A percentile compares a stretch with the other conserved stretches of the same genome.
Conservation (phyloP, 2,797 vertebrate species). For the Clarias laeviceps region DNA sequence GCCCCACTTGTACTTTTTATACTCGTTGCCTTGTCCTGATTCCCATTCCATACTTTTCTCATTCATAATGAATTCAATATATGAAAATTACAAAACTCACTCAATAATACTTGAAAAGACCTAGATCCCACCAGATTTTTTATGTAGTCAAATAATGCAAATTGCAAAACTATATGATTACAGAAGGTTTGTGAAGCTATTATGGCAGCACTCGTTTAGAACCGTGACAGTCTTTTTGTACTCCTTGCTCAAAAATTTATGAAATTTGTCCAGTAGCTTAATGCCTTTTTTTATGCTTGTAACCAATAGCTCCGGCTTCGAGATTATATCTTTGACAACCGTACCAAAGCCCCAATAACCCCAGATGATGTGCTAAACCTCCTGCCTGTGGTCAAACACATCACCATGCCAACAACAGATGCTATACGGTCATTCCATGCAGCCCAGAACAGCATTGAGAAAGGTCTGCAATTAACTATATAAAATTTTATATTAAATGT, state of each 20-base stretch:
- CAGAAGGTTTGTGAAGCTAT: neutral
- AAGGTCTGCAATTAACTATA: conserved; percentile 69
- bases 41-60: neutral
- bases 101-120: neutral
- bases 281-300: conserved; percentile 32
- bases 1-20: neutral
- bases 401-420: conserved; percentile 69
- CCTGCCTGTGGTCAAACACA: conserved; percentile 79
- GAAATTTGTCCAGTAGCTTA: neutral
- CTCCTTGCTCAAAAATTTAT: neutral
- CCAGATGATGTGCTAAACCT: conserved; percentile 82
- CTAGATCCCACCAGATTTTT: neutral
- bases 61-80: neutral
- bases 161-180: neutral
- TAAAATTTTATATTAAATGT: neutral
- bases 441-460: conserved; percentile 74
- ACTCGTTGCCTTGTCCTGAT: neutral
- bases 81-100: neutral
- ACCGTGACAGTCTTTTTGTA: neutral
- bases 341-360: conserved; percentile 78
- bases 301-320: conserved; percentile 75
- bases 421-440: conserved; percentile 66
- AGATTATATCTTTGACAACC: conserved; percentile 80
- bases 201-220: neutral
- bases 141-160: neutral